Evolutionary conservation across 2,113 vertebrate genomes (phyloP).

Genomic region (Proteles cristata): DNA sequence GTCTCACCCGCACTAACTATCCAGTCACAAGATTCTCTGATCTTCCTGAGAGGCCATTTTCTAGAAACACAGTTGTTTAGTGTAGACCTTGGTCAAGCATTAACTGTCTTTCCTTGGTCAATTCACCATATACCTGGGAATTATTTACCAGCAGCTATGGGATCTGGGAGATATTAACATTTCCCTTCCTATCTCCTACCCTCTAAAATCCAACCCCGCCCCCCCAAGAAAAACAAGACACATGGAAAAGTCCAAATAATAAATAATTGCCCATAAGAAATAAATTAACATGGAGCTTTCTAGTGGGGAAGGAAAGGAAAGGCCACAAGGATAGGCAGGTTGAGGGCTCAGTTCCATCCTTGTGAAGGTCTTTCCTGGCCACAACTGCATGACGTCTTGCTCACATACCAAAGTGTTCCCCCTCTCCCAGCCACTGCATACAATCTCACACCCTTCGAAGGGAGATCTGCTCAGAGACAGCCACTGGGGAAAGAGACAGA

Average conservation of each 20-base stretch:
- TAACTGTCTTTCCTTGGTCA: conserved; percentile 47
- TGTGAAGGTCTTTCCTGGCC: conserved; percentile 39
- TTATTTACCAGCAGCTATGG: conserved; percentile 54
- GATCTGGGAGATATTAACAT: conserved; percentile 34
- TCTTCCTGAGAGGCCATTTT: conserved; percentile 21
- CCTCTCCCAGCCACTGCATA: conserved; percentile 33
- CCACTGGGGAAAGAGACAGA: conserved; percentile 7
- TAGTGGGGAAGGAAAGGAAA: conserved; percentile 66
- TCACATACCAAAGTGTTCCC: neutral
- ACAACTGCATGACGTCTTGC: neutral
- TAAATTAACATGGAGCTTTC: conserved; percentile 86
- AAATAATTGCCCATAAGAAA: conserved; percentile 87
- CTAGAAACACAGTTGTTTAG: neutral
- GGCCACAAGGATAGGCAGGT: conserved; percentile 56
- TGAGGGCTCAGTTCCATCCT: neutral
- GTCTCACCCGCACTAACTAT: neutral
- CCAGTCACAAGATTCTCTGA: conserved; percentile 42
- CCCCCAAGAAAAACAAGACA: conserved; percentile 63
- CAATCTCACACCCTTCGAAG: neutral
- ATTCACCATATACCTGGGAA: conserved; percentile 55
- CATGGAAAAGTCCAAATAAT: conserved; percentile 85
- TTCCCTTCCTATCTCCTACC: conserved; percentile 13
- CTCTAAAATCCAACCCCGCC: neutral
- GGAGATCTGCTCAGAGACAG: conserved; percentile 44
- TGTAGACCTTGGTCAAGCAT: conserved; percentile 57